Percentiles rank a stretch among this genome's conserved stretches.
Evolutionary conservation across 2,888 invertebrate genomes (phyloP).

Genomic region (Diabrotica balteata): DNA sequence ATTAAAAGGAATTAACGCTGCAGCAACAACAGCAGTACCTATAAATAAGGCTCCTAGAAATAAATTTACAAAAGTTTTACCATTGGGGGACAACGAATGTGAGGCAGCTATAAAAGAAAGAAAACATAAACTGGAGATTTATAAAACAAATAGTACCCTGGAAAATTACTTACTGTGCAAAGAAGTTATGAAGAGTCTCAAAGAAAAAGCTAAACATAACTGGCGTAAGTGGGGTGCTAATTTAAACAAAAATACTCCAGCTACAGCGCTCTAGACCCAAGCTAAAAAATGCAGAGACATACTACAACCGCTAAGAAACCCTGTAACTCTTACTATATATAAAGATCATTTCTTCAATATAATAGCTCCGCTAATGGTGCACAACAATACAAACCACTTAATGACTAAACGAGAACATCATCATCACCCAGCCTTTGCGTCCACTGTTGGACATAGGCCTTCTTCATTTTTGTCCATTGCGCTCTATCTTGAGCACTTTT

Average conservation of each 20-base stretch:
- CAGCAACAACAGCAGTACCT: neutral
- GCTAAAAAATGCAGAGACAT: neutral
- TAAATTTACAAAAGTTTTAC: too few species aligned
- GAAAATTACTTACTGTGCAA: neutral
- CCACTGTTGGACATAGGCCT: too few species aligned
- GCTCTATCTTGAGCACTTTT: too few species aligned
- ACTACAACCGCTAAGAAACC: neutral
- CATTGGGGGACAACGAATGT: too few species aligned
- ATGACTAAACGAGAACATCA: neutral
- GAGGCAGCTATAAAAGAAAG: too few species aligned
- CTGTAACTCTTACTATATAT: neutral
- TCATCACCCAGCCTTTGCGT: too few species aligned
- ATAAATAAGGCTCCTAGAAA: neutral
- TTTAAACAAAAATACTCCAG: neutral
- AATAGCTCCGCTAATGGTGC: neutral
- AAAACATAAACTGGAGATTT: too few species aligned
- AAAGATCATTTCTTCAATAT: neutral
- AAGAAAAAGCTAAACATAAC: too few species aligned
- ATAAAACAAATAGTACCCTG: neutral
- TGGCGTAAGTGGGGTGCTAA: too few species aligned
- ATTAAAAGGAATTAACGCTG: neutral
- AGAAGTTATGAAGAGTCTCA: neutral
- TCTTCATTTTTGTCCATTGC: too few species aligned
- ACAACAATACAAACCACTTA: neutral
- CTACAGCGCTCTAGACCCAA: neutral